A percentile compares a stretch with the other conserved stretches of the same genome.
Conservation (phyloP, 1,140 invertebrate species). For the Teleogryllus occipitalis region DNA sequence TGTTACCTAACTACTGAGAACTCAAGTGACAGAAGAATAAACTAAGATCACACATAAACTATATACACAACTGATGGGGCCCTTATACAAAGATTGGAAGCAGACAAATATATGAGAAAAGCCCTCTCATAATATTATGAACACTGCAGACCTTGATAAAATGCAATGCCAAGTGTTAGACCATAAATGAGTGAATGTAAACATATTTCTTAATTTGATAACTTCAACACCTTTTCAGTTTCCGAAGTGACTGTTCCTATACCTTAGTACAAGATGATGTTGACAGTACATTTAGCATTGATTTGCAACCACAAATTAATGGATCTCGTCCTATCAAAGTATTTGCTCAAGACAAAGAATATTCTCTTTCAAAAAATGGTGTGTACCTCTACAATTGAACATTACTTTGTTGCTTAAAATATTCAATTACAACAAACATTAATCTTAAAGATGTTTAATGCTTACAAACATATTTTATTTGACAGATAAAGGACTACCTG, state of each 20-base stretch:
- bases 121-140: neutral
- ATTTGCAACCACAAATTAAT: slow-evolving; percentile 33
- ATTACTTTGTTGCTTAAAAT: slow-evolving; percentile 10
- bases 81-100: too few species aligned
- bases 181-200: neutral
- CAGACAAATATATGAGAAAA: neutral
- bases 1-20: too few species aligned
- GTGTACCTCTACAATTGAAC: slow-evolving; percentile 23
- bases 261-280: slow-evolving; percentile 53
- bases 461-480: slow-evolving; percentile 21
- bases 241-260: slow-evolving; percentile 38
- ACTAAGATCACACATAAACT: too few species aligned
- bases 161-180: too few species aligned
- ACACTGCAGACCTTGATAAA: too few species aligned
- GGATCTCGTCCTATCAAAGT: slow-evolving; percentile 53
- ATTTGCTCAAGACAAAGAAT: slow-evolving; percentile 59
- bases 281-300: slow-evolving; percentile 43
- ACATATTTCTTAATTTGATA: neutral
- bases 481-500: slow-evolving; percentile 42
- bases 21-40: too few species aligned
- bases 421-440: neutral
- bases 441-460: neutral
- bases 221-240: slow-evolving; percentile 28
- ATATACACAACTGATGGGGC: too few species aligned
- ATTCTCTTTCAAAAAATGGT: slow-evolving; percentile 44